Evolutionary conservation across 2,797 vertebrate genomes (phyloP).

Genomic region (Moxostoma hubbsi): DNA sequence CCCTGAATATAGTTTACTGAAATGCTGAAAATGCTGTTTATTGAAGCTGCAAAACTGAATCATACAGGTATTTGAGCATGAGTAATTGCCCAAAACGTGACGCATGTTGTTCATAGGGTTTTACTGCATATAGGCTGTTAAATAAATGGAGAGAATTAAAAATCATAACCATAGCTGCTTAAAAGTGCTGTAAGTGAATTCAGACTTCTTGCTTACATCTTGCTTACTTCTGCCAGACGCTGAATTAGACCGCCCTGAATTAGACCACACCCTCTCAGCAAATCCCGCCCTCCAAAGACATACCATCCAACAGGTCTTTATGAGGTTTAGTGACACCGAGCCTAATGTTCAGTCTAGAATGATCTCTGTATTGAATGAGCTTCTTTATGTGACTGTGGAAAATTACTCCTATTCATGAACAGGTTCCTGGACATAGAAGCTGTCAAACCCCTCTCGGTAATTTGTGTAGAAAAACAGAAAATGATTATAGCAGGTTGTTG

Average conservation of each 20-base stretch:
- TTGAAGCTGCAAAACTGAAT: slow-evolving; percentile 10
- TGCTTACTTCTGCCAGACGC: too few relatives aligned
- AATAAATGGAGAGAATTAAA: slow-evolving; percentile 9
- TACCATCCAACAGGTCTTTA: too few relatives aligned
- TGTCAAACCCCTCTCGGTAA: neutral
- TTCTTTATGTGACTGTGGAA: neutral
- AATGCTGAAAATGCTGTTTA: neutral
- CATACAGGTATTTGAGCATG: slow-evolving; percentile 20
- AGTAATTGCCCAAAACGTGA: slow-evolving; percentile 36
- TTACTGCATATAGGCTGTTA: slow-evolving; percentile 22
- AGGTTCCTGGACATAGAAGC: neutral
- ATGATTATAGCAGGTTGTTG: neutral
- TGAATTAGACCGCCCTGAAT: too few relatives aligned
- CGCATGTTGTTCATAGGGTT: slow-evolving; percentile 10
- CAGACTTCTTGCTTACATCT: too few relatives aligned
- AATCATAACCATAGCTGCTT: neutral
- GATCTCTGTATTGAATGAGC: neutral
- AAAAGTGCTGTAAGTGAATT: neutral
- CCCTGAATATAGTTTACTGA: slow-evolving; percentile 14
- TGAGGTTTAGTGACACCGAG: slow-evolving; percentile 10
- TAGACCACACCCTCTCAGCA: too few relatives aligned
- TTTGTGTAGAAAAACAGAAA: neutral
- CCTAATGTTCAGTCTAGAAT: neutral
- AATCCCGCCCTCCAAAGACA: too few relatives aligned
- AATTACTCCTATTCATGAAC: neutral